Evolutionary conservation across 2,113 vertebrate species (phyloP).

Genomic region (Lynx canadensis): DNA sequence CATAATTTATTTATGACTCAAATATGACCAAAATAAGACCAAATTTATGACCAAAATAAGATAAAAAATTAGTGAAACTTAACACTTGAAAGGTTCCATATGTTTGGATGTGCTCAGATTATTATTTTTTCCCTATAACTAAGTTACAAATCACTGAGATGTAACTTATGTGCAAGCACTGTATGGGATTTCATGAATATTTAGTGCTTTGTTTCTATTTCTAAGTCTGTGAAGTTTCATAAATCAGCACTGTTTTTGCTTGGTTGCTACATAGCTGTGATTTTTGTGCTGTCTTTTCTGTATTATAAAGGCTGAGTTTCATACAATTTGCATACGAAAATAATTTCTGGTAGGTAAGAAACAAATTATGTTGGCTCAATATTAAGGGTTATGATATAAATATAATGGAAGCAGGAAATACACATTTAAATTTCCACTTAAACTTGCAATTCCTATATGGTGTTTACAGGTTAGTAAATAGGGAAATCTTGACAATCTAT

Average conservation of each 20-base stretch:
- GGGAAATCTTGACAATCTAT: neutral
- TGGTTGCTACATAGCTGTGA: conserved; percentile 68
- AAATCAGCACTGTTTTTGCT: conserved; percentile 74
- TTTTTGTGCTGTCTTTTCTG: conserved; percentile 59
- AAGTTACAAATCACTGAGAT: conserved; percentile 67
- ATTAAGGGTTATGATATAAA: conserved; percentile 22
- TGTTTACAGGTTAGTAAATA: conserved; percentile 1
- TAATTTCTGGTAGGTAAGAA: conserved; percentile 56
- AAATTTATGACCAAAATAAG: conserved; percentile 23
- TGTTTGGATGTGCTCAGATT: conserved; percentile 38
- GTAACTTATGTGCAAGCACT: conserved; percentile 60
- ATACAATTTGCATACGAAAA: conserved; percentile 53
- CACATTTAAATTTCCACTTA: conserved; percentile 41
- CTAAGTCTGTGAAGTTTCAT: conserved; percentile 77
- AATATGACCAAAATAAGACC: conserved; percentile 25
- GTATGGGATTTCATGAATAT: conserved; percentile 74
- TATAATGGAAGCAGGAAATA: neutral
- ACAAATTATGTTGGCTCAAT: conserved; percentile 25
- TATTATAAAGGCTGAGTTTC: conserved; percentile 32
- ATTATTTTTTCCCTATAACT: conserved; percentile 60
- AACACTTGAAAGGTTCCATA: conserved; percentile 44
- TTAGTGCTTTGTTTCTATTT: conserved; percentile 77
- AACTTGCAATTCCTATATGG: neutral
- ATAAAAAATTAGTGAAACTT: conserved; percentile 47
- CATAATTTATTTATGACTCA: conserved; percentile 44